Evolutionary conservation across 2,113 vertebrate genomes (phyloP).

Genomic region (Atractosteus spatula): DNA sequence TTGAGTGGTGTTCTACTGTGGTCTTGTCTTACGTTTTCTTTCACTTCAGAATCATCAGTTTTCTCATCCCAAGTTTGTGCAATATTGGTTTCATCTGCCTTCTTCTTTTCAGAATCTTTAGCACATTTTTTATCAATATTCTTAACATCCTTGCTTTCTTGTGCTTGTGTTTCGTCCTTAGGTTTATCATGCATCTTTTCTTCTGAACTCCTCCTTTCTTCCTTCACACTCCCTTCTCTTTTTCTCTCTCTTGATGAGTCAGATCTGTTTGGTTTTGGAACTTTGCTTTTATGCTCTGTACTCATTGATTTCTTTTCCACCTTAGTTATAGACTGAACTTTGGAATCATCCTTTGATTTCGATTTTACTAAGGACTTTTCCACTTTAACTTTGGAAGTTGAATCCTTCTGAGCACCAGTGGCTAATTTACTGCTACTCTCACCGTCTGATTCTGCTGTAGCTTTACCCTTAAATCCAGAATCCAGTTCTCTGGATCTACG

Average conservation of each 20-base stretch:
- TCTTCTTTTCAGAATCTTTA: constrained; percentile 47
- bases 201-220: constrained; percentile 63
- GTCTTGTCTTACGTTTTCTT: not conserved
- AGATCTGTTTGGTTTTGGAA: constrained; percentile 45
- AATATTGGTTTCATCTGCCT: constrained; percentile 28
- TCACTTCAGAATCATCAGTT: not conserved
- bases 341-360: constrained; percentile 72
- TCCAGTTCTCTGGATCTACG: constrained; percentile 70
- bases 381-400: constrained; percentile 50
- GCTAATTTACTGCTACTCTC: constrained; percentile 23
- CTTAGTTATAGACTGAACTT: constrained; percentile 55
- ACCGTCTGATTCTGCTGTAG: constrained; percentile 28
- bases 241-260: constrained; percentile 68
- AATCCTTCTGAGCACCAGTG: constrained; percentile 58
- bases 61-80: not conserved
- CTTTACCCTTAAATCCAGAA: constrained; percentile 57
- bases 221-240: constrained; percentile 69
- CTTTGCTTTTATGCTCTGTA: constrained; percentile 67
- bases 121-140: constrained; percentile 53
- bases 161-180: constrained; percentile 14
- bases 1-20: not conserved
- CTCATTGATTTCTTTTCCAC: constrained; percentile 67
- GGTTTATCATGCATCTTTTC: constrained; percentile 53
- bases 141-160: constrained; percentile 46
- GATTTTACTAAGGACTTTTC: constrained; percentile 68